These are phyloP conservation scores for Cyphomyrmex costatus DNA, from an alignment of 1,140 invertebrate species.

Conservation along the genomic window DNA sequence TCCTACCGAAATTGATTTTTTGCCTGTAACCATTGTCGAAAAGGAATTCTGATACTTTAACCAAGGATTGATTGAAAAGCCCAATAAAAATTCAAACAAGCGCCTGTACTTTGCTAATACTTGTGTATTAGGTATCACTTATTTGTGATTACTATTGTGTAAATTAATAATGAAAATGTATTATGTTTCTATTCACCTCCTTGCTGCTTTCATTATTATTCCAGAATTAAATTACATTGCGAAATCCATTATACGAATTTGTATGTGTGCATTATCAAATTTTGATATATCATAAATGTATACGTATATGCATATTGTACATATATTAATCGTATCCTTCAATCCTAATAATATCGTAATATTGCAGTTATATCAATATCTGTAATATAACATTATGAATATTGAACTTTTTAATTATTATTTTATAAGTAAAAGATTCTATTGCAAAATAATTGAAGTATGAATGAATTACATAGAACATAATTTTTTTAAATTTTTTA, in stretches of 20 bases:
- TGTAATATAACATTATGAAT: neutral
- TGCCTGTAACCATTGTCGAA: conserved; percentile 13
- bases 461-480: neutral
- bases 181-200: neutral
- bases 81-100: conserved; percentile 10
- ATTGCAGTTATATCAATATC: neutral
- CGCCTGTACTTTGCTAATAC: neutral
- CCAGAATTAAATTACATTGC: neutral
- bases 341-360: neutral
- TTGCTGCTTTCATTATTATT: conserved; percentile 1
- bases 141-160: conserved; percentile 7
- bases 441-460: neutral
- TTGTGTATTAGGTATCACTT: neutral
- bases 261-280: neutral
- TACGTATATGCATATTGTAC: neutral
- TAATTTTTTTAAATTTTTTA: neutral
- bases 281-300: neutral
- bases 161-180: conserved; percentile 7
- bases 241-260: neutral
- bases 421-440: neutral
- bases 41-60: conserved; percentile 27
- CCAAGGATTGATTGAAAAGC: neutral
- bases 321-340: neutral
- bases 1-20: conserved; percentile 36
- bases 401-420: neutral